Evolutionary conservation across 35 echinoderm and acorn worm species (phyloP).

Genomic region (Holothuria glaberrima): DNA sequence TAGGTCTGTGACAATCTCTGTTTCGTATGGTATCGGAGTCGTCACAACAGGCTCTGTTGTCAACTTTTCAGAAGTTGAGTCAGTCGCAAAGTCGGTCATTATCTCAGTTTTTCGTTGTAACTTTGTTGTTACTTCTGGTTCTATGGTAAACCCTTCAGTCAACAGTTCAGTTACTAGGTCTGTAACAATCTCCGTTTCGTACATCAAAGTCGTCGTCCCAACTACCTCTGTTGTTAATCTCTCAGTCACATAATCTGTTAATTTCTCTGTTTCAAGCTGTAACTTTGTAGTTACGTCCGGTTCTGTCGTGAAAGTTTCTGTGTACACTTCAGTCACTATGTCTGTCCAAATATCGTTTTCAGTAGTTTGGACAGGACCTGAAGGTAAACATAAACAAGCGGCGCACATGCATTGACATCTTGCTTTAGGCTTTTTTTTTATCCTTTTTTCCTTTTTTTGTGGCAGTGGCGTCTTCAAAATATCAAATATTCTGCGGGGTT

Average conservation of each 20-base stretch:
- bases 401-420: constrained; percentile 38
- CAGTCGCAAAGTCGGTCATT: too few relatives aligned
- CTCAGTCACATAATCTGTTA: neutral
- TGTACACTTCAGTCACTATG: constrained; percentile 48
- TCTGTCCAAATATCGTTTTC: constrained; percentile 18
- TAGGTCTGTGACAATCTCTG: too few relatives aligned
- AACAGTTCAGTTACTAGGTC: constrained; percentile 3
- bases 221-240: too few relatives aligned
- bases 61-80: too few relatives aligned
- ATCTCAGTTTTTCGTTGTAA: neutral
- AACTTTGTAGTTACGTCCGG: neutral
- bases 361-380: constrained; percentile 48
- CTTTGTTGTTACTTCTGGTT: neutral
- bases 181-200: constrained; percentile 17
- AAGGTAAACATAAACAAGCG: constrained; percentile 42
- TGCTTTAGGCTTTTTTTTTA: neutral
- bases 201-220: too few relatives aligned
- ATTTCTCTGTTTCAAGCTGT: neutral
- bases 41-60: too few relatives aligned
- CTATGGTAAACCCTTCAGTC: neutral
- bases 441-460: neutral
- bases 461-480: neutral
- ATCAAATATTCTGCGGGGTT: neutral
- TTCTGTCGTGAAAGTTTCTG: constrained; percentile 38
- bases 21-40: too few relatives aligned